Base-by-base conservation (phyloP, 2,888 invertebrate species). In the Hesperia comma region DNA sequence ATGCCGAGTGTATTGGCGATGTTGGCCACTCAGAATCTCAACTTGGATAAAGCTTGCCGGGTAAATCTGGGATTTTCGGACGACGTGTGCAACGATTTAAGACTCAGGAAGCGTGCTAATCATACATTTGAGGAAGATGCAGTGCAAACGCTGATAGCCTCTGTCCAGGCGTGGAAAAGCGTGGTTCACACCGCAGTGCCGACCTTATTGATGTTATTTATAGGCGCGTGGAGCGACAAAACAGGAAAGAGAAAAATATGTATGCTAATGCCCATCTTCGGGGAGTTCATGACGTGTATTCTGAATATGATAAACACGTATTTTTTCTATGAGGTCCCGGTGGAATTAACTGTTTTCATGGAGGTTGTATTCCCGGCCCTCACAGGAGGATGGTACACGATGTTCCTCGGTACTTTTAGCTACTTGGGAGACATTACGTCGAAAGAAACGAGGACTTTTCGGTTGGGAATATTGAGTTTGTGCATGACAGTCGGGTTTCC, bases 31-130 rank as follows among this genome's bases (percentile, higher is more conserved):
- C 97, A 97, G 83, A 97, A 97, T 86, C 87, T 97, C 51, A 96
- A 96, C 84, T 90, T 97, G 77, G 97, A 97, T 79, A 97, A 97
- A 84, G 97, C 97, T 0, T 97, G 97, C 76, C 89, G 96, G 51
- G 97, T 97, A 0, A 97, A 97, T 80, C 89, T 97, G 72, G 93
- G 88, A 0, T 97, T 95, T 74, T 92, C 94, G 0, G 94, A 95
- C 58, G 93, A 93, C 54, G 94, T 97, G 0, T 97, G 97, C 79
- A 94, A 94, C 69, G 96, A 96, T 0, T 84, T 97, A 21, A 94
- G 95, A 0, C 90, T 94, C 0, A 92, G 97, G 58, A 94, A 95
- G 74, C 95, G 96, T 2, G 94, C 93, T 0, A 95, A 95, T 74
- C 94, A 94, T 74, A 94, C 94, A 0, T 81, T 83, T 6, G 94